These are phyloP conservation scores for Triplophysa siluroides DNA, from an alignment of 2,113 vertebrate species.

Conservation along the genomic window DNA sequence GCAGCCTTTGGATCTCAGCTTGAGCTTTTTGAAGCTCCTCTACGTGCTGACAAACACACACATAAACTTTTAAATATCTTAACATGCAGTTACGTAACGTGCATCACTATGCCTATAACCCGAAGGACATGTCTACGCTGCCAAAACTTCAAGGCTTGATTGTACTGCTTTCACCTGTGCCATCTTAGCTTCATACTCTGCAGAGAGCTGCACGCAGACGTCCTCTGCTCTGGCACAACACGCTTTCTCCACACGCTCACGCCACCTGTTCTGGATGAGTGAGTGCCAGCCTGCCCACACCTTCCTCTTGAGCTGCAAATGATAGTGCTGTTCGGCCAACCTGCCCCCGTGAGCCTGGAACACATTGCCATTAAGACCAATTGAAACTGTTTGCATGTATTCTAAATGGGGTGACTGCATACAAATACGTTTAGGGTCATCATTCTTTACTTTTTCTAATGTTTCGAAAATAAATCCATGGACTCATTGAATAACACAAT, in stretches of 20 bases:
- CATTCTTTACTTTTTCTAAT: no score
- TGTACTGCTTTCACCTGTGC: constrained; percentile 77
- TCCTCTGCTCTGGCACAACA: constrained; percentile 88
- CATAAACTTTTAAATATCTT: background rate
- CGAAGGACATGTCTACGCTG: no score
- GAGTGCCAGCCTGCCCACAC: constrained; percentile 85
- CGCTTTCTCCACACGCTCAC: constrained; percentile 82
- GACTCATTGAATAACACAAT: no score
- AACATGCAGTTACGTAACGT: no score
- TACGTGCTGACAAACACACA: constrained; percentile 35
- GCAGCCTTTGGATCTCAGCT: constrained; percentile 83
- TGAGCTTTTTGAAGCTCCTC: constrained; percentile 78
- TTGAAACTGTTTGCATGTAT: background rate
- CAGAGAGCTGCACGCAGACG: constrained; percentile 84
- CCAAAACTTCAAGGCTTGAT: background rate
- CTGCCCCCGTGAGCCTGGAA: constrained; percentile 76
- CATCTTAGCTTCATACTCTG: constrained; percentile 84
- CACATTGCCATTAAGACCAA: background rate
- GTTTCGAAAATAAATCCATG: no score
- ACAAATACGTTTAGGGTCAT: no score
- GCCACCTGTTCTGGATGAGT: constrained; percentile 79
- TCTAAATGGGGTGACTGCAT: background rate
- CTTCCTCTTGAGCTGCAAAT: constrained; percentile 81
- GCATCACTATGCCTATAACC: no score
- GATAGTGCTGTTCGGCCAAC: constrained; percentile 82